These are phyloP conservation scores for Chaetodon trifasciatus DNA, from an alignment of 2,797 vertebrate genomes.

Conservation along the genomic window DNA sequence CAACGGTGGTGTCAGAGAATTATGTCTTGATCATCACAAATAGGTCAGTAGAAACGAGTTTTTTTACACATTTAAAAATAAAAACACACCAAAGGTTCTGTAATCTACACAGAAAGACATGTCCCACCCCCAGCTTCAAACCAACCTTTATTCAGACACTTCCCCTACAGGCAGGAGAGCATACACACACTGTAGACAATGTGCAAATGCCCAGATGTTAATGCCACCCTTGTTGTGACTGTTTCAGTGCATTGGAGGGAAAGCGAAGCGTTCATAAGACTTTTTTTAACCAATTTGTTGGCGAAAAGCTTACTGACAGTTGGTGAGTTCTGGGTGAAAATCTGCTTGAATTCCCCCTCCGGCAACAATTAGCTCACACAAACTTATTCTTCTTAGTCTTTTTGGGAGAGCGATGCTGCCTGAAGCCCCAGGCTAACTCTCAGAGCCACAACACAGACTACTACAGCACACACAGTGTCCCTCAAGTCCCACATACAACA, in stretches of 20 bases:
- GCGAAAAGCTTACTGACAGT: conserved; percentile 46
- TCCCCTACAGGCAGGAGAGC: neutral
- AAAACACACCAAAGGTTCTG: neutral
- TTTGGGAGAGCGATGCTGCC: conserved; percentile 25
- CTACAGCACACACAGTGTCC: conserved; percentile 14
- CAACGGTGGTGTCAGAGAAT: neutral
- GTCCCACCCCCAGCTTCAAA: neutral
- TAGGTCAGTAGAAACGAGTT: neutral
- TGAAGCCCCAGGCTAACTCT: conserved; percentile 36
- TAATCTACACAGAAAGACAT: neutral
- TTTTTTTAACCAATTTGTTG: conserved; percentile 42
- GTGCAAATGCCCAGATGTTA: conserved; percentile 3
- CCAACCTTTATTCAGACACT: neutral
- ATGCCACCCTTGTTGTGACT: neutral
- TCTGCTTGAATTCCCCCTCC: conserved; percentile 28
- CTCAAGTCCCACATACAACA: conserved; percentile 11
- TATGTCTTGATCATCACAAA: neutral
- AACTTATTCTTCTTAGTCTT: conserved; percentile 31
- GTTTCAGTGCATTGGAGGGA: conserved; percentile 13
- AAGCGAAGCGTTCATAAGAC: conserved; percentile 21
- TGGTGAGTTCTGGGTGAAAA: conserved; percentile 48
- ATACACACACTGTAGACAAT: neutral
- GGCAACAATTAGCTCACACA: conserved; percentile 57
- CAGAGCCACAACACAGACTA: conserved; percentile 28
- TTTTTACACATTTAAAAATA: neutral